These are phyloP conservation scores for Tupaia chinensis DNA, from an alignment of 2,113 vertebrate species.

Conservation along the genomic window DNA sequence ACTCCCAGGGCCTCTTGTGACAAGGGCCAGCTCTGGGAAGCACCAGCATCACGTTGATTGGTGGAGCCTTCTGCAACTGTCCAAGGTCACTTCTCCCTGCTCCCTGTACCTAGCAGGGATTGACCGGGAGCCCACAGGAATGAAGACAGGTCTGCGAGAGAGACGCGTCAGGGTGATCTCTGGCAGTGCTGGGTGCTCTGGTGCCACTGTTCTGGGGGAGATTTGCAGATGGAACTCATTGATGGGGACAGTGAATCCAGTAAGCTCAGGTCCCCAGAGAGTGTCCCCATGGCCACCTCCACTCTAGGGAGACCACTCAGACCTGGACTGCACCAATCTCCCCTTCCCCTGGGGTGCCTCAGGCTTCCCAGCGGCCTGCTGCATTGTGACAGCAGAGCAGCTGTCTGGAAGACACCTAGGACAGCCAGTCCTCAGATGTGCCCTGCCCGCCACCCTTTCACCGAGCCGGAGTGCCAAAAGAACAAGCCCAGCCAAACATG, in stretches of 20 bases:
- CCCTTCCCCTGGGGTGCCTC: not conserved
- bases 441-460: not conserved
- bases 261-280: not conserved
- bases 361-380: not conserved
- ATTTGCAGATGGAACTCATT: not conserved
- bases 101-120: not conserved
- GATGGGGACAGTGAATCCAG: not conserved
- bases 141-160: not conserved
- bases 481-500: conserved; percentile 60
- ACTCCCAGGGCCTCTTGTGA: not conserved
- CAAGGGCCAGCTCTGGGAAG: fast-evolving
- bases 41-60: not conserved
- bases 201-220: not conserved
- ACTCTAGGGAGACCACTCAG: not conserved
- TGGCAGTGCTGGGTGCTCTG: not conserved
- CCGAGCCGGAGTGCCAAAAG: conserved; percentile 10
- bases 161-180: fast-evolving
- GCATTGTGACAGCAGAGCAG: not conserved
- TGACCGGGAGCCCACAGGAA: not conserved
- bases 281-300: too few relatives aligned
- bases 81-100: not conserved
- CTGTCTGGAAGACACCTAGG: conserved; percentile 67
- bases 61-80: not conserved
- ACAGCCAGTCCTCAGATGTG: not conserved
- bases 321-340: not conserved